Evolutionary conservation across 2,888 invertebrate genomes (phyloP), one percentile per base, ranked within the genome.

Genomic region (Salticus scenicus): DNA sequence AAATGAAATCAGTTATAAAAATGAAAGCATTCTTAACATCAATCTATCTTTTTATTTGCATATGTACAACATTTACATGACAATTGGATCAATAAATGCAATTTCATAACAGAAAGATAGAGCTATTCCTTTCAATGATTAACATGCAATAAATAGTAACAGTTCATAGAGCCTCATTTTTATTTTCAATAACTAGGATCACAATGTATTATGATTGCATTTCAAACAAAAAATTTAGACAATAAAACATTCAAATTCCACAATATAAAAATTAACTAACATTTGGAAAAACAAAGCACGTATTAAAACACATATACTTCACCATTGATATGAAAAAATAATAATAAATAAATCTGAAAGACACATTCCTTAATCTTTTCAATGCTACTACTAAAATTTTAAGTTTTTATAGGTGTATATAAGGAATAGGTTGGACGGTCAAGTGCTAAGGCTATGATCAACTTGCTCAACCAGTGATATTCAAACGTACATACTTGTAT

Each of bases 361-460:
- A n/a, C n/a, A 47, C 47, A 47, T 47, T 47, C 2, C 17, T 12
- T 14, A 47, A 47, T n/a, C 2, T 7, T 47, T 47, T 47, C 7
- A 12, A 47, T 47, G 47, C 47, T 24, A 24, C 47, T 24, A 57
- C 1, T 24, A 24, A 7, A 24, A 57, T 57, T 7, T 4, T 4
- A 57, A 24, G 57, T 20, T 57, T 24, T 24, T 12, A 57, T 24
- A 24, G 57, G 57, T 57, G 20, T 5, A 24, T 57, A 24, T 57
- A 57, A 57, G 57, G 57, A 57, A 7, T 24, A 24, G 82, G 71
- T 76, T 83, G 82, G 82, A 83, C 82, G 82, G 82, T 83, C 57
- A 37, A 51, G 67, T 33, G 42, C 76, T 83, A 83, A 83, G 82
- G 76, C 82, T 83, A 76, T 33, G 67, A 67, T 33, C 67, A 33